A percentile compares a stretch with the other conserved stretches of the same genome.
These are phyloP conservation scores for Hymenochirus boettgeri DNA, from an alignment of 2,113 vertebrate species.

Conservation along the genomic window DNA sequence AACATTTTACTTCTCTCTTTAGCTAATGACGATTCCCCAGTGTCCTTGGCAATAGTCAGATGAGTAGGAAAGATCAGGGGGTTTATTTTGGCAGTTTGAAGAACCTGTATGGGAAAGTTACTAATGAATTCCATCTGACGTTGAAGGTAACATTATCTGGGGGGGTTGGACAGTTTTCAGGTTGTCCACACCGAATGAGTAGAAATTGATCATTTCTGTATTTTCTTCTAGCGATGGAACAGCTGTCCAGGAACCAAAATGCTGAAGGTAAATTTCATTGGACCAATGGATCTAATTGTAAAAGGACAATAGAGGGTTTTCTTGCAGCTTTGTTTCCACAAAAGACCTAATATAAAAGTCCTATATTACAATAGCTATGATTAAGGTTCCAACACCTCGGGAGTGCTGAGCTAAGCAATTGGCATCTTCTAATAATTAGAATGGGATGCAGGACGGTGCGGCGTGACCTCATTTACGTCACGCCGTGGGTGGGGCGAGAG, in stretches of 20 bases:
- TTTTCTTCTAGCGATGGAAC: constrained; percentile 70
- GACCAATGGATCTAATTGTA: too few relatives aligned
- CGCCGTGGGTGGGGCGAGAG: too few relatives aligned
- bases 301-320: too few relatives aligned
- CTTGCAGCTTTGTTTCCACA: too few relatives aligned
- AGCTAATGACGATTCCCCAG: constrained; percentile 78
- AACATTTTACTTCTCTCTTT: constrained; percentile 54
- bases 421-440: too few relatives aligned
- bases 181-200: background rate
- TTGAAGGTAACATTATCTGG: constrained; percentile 75
- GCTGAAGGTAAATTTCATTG: constrained; percentile 72
- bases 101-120: constrained; percentile 65
- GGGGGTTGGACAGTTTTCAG: background rate
- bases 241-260: constrained; percentile 64
- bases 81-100: constrained; percentile 79
- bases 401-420: too few relatives aligned
- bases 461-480: too few relatives aligned
- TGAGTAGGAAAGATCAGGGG: constrained; percentile 80
- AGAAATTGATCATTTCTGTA: background rate
- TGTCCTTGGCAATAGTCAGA: constrained; percentile 74
- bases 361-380: too few relatives aligned
- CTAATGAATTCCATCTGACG: constrained; percentile 79
- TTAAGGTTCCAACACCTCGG: too few relatives aligned
- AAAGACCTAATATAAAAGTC: too few relatives aligned
- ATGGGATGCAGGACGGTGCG: too few relatives aligned